phyloP scores from a whole-genome alignment of 2,888 invertebrate species.

The Oligia strigilis region DNA sequence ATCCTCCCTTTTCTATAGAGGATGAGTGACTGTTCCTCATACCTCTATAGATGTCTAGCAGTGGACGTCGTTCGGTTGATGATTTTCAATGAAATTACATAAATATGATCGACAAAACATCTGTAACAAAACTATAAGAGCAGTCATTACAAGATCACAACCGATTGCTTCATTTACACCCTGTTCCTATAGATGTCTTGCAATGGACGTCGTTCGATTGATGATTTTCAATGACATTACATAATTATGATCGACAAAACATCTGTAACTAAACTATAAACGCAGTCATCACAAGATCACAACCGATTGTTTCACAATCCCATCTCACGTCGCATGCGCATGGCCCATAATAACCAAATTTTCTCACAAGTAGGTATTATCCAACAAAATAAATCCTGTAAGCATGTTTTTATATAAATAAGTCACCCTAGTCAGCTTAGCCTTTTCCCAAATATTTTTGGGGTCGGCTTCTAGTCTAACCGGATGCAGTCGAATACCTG shows the following conservation, averaged over 20 bases:
- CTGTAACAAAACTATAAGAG: not conserved
- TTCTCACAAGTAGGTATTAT: no score
- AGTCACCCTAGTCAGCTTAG: no score
- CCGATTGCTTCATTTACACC: conserved; percentile 1
- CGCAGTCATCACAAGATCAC: conserved; percentile 17
- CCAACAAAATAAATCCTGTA: not conserved
- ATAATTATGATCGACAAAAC: not conserved
- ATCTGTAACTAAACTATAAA: not conserved
- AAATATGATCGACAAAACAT: not conserved
- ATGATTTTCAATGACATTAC: not conserved
- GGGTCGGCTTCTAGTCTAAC: no score
- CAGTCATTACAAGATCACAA: conserved; percentile 22
- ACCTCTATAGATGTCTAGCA: no score
- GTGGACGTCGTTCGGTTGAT: not conserved
- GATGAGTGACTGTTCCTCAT: no score
- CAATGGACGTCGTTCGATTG: no score
- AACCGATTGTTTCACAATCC: conserved; percentile 4
- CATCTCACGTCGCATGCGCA: conserved; percentile 18
- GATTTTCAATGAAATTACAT: not conserved
- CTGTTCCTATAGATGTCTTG: no score
- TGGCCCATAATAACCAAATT: not conserved
- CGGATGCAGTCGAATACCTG: no score
- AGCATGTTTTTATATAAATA: not conserved
- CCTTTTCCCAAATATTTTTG: no score
- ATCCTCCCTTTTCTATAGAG: no score